Base-by-base conservation (phyloP, 2,113 vertebrate species). In the Megaleporinus macrocephalus region DNA sequence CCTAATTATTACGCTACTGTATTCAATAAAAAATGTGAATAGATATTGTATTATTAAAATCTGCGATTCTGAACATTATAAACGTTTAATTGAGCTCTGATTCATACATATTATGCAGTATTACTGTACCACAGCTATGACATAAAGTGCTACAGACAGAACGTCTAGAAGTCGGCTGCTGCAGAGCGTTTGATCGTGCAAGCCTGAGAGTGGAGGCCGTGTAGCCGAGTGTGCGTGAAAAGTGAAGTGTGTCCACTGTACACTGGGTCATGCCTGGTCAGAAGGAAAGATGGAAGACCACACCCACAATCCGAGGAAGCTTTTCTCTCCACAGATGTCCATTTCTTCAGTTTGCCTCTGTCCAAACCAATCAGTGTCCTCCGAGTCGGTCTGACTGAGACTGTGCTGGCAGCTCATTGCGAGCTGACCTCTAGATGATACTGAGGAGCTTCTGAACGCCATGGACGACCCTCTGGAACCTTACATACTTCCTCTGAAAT, bases 211-310 rank as follows among this genome's bases (percentile, higher is more conserved):
- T 47, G 59, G n/a, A 30, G 20, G 6, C 55, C 47, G 20, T 0
- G 33, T 63, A 55, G 44, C 51, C 76, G 29, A 74, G 24, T 27
- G 51, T 53, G 51, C 18, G 51, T 53, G 15, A 20, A 55, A 22
- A 13, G 76, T 73, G 24, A 22, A 55, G 11, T 66, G 24, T 30
- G 33, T 83, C 47, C 81, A 85, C 20, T 51, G 77, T 76, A 84
- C 62, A 71, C 74, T 61, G 59, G 79, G 75, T 82, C 76, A 74
- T 83, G 84, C 30, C n/a, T 80, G 57, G 77, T 73, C 77, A 80
- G 69, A 55, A 62, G 77, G 65, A 85, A 83, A 62, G 24, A 83
- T 22, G 33, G n/a, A 86, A 75, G 63, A 72, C 81, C 73, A 51
- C 70, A 79, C 71, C 76, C 33, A 26, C 44, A 73, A 5, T 27